Evolutionary conservation across 2,113 vertebrate species (phyloP).

Genomic region (Leptosomus discolor): DNA sequence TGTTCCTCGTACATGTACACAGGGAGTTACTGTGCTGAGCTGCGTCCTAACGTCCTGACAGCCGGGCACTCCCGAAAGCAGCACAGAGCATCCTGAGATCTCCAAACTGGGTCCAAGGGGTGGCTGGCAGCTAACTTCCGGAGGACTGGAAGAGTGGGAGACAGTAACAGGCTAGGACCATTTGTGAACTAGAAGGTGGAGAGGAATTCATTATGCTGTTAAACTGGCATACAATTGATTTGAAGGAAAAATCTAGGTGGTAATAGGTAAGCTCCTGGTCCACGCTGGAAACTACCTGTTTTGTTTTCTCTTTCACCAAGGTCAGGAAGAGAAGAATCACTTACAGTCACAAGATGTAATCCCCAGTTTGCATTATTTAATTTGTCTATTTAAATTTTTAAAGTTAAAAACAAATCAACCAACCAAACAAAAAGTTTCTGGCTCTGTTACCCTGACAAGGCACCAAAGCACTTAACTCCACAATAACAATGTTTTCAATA

Average conservation of each 20-base stretch:
- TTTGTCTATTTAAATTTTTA: background rate
- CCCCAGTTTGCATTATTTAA: background rate
- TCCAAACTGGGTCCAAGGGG: rapidly evolving
- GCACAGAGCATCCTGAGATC: background rate
- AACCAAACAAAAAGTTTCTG: no score
- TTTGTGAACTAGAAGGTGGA: no score
- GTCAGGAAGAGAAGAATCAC: background rate
- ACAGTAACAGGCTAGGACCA: no score
- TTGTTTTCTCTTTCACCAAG: background rate
- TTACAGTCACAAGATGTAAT: background rate
- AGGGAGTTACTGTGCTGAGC: no score
- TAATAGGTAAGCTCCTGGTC: background rate
- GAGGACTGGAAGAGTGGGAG: no score
- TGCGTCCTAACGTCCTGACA: rapidly evolving
- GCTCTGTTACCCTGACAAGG: background rate
- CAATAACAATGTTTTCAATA: background rate
- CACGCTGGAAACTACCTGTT: background rate
- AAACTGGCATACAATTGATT: no score
- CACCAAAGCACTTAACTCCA: background rate
- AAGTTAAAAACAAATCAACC: no score
- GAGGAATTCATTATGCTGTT: background rate
- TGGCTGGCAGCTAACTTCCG: background rate
- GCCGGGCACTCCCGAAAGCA: background rate
- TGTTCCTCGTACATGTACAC: background rate
- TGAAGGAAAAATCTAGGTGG: background rate